A percentile compares a stretch with the other conserved stretches of the same genome.
These are phyloP conservation scores for Polypterus bichir DNA, from an alignment of 2,113 vertebrate genomes.

Conservation along the genomic window DNA sequence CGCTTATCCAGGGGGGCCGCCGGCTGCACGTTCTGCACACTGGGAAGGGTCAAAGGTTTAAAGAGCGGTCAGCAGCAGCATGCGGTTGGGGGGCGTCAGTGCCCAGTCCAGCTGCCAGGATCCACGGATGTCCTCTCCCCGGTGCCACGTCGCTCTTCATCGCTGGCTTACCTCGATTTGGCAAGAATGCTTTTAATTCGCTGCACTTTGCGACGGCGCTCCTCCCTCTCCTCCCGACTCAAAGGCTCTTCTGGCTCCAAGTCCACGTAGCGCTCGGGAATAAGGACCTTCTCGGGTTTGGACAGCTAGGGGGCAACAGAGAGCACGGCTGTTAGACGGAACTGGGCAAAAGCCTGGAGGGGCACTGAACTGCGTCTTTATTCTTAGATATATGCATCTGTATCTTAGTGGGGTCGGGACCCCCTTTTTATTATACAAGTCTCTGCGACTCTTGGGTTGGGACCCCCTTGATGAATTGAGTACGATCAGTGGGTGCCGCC, in stretches of 20 bases:
- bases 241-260: constrained; percentile 79
- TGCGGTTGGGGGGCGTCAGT: too few relatives aligned
- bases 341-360: too few relatives aligned
- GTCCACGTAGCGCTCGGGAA: constrained; percentile 86
- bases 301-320: constrained; percentile 53
- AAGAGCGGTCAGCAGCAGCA: too few relatives aligned
- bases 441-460: too few relatives aligned
- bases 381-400: background rate
- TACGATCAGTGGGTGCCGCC: too few relatives aligned
- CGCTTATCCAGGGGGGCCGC: constrained; percentile 51
- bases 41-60: constrained; percentile 23
- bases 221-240: constrained; percentile 77
- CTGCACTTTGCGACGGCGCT: constrained; percentile 78
- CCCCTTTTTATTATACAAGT: too few relatives aligned
- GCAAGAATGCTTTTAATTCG: constrained; percentile 88
- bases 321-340: background rate
- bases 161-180: constrained; percentile 68
- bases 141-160: too few relatives aligned
- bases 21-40: constrained; percentile 73
- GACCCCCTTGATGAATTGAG: too few relatives aligned
- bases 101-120: too few relatives aligned
- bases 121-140: too few relatives aligned
- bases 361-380: too few relatives aligned
- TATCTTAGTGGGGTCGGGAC: too few relatives aligned
- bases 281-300: constrained; percentile 81